phyloP scores from a whole-genome alignment of 2,888 invertebrate genomes.

The Amphipyra berbera region DNA sequence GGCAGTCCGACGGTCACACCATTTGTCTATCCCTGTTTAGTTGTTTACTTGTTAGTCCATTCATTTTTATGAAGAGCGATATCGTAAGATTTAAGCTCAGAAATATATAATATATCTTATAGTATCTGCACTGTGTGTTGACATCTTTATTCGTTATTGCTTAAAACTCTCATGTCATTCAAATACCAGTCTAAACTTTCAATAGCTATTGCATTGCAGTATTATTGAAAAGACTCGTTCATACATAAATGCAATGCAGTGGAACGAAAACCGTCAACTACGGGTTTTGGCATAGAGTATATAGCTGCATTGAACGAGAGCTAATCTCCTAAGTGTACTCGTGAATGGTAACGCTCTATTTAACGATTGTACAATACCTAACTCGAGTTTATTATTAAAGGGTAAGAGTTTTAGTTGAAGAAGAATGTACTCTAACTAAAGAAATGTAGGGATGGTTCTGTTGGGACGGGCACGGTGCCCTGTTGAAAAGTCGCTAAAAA shows the following conservation, averaged over 20 bases:
- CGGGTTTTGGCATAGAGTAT: background rate
- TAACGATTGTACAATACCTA: background rate
- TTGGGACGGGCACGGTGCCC: background rate
- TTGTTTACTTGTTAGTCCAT: no score
- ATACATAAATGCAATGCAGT: slow-evolving; percentile 9
- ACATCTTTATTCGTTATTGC: no score
- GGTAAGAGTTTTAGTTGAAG: background rate
- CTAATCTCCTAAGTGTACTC: slow-evolving; percentile 8
- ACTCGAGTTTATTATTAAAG: slow-evolving; percentile 2
- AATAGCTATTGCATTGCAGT: background rate
- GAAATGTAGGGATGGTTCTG: background rate
- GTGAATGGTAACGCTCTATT: background rate
- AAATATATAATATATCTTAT: no score
- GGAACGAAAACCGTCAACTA: slow-evolving; percentile 4
- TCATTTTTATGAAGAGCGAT: no score
- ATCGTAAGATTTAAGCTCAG: no score
- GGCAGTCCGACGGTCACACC: no score
- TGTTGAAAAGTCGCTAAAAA: background rate
- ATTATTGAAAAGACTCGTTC: slow-evolving; percentile 6
- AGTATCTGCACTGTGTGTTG: no score
- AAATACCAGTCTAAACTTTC: background rate
- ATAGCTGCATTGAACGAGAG: background rate
- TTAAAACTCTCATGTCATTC: background rate
- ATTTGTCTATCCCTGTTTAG: no score
- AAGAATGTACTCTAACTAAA: background rate